A percentile compares a stretch with the other conserved stretches of the same genome.
Conservation (phyloP, 1,140 invertebrate species). For the Odontomachus brunneus region DNA sequence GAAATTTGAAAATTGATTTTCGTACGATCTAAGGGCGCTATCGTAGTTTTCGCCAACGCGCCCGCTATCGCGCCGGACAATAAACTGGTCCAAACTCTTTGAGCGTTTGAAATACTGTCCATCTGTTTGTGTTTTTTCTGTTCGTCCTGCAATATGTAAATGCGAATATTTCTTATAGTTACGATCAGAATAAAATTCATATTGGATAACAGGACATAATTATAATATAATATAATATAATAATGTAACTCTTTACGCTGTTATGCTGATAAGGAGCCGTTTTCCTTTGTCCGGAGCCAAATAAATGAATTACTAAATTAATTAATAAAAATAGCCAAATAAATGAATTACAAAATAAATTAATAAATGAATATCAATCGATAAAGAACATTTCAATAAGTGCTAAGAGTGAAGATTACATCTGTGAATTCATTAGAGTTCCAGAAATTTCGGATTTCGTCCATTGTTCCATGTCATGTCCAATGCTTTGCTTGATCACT, state of each 20-base stretch:
- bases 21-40: constrained; percentile 98
- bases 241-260: neutral
- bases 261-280: neutral
- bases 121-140: constrained; percentile 42
- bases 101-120: constrained; percentile 82
- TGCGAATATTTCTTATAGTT: neutral
- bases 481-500: no score
- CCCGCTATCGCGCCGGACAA: constrained; percentile 95
- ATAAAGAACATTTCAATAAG: no score
- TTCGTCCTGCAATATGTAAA: constrained; percentile 55
- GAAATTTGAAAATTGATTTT: constrained; percentile 99
- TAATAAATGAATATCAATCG: no score
- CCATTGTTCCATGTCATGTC: no score
- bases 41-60: constrained; percentile 97
- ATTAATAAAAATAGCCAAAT: no score
- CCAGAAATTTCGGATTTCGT: no score
- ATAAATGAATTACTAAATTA: no score
- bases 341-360: no score
- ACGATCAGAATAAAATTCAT: constrained; percentile 39
- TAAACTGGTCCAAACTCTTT: constrained; percentile 89
- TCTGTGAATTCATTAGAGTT: no score
- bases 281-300: no score
- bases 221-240: constrained; percentile 30
- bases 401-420: no score
- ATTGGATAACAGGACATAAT: constrained; percentile 21